phyloP scores from a whole-genome alignment of 2,888 invertebrate species.

The Epinotia nisella region DNA sequence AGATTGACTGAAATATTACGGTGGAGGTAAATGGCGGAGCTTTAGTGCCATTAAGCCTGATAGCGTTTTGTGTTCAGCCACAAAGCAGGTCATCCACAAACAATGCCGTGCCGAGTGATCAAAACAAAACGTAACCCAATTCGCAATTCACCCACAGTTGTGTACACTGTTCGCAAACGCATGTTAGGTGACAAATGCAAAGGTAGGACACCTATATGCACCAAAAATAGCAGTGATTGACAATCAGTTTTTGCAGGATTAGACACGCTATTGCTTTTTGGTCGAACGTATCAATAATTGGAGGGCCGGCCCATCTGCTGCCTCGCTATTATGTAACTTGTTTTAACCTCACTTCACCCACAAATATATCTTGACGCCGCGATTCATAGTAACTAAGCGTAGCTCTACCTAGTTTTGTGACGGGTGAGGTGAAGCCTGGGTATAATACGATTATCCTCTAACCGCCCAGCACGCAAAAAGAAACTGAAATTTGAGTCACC shows the following conservation, averaged over 20 bases:
- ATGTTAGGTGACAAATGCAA: constrained; percentile 20
- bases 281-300: background rate
- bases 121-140: constrained; percentile 30
- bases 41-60: constrained; percentile 37
- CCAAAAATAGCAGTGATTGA: background rate
- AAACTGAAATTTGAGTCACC: too few species aligned
- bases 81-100: constrained; percentile 11
- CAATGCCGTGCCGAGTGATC: constrained; percentile 16
- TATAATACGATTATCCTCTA: too few species aligned
- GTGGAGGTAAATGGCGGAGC: constrained; percentile 17
- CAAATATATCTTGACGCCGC: too few species aligned
- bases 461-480: too few species aligned
- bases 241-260: background rate
- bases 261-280: background rate
- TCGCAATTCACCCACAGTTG: background rate
- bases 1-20: constrained; percentile 28
- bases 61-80: constrained; percentile 31
- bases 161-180: too few species aligned
- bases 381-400: too few species aligned
- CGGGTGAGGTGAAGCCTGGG: too few species aligned
- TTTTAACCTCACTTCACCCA: too few species aligned
- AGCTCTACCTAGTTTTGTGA: too few species aligned
- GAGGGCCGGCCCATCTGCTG: too few species aligned
- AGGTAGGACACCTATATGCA: background rate
- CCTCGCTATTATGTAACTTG: too few species aligned